Evolutionary conservation across 2,888 invertebrate species (phyloP), one percentile per base, ranked within the genome.

Genomic region (Caenorhabditis sp.): DNA sequence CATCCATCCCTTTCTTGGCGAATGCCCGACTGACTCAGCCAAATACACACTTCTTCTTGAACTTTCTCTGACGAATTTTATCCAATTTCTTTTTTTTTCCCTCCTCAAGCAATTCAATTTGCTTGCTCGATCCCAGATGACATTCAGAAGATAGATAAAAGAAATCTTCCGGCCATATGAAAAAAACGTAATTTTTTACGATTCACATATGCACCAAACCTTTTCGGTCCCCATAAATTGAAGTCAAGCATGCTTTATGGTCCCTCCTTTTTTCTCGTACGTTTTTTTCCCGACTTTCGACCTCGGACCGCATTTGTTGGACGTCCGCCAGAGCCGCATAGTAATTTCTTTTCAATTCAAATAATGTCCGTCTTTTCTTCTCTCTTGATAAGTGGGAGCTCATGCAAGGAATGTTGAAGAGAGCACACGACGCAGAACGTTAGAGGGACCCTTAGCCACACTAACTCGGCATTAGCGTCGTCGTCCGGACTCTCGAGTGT

Each of bases 401-500:
- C 65, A 46, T 27, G 26, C 37, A 35, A 26, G 41, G 68, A 52
- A 32, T 24, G 8, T 7, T 15, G 15, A 41, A 68, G 52, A 11
- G 32, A 35, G 35, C 5, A 22, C 0, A 35, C 43, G 50, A 70
- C 70, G 70, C 70, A 70, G 70, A 22, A 15, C 3, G 35, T 24
- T 46, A 70, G 70, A 70, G 70, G 59, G 46, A 43, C 41, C 58
- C 58, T 41, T 58, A 53, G 63, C 30, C 62, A 48, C 48, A 45
- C 59, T 59, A 70, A 70, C 70, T 70, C 52, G 70, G 68, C 68
- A 68, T 68, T 58, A 59, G 70, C 59, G 46, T 53, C 70, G 66
- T 50, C 70, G 35, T 35, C 45, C 52, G 59, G 59, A 59, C 52
- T 59, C 43, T 70, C 37, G 59, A 70, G 70, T 70, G 70, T 59